Conservation (phyloP, 2,888 invertebrate genomes). For the Diploptera punctata region DNA sequence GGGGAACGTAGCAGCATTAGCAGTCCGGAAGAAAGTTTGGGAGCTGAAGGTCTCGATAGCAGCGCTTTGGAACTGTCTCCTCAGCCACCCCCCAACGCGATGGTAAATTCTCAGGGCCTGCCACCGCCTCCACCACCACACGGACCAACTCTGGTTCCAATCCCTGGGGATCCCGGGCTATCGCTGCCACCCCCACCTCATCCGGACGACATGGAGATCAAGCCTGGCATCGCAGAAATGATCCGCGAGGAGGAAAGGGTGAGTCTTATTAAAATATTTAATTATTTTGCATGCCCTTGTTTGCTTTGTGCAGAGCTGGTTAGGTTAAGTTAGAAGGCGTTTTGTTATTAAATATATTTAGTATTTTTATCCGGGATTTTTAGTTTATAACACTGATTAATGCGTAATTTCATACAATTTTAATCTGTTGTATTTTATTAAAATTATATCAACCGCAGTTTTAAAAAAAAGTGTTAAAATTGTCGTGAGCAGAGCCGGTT, state of each 20-base stretch:
- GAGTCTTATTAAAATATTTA: slow-evolving; percentile 59
- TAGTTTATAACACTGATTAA: no score
- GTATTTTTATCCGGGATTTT: no score
- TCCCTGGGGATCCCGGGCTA: slow-evolving; percentile 35
- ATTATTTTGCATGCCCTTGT: not conserved
- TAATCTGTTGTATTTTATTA: no score
- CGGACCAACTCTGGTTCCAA: slow-evolving; percentile 37
- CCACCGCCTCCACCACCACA: slow-evolving; percentile 49
- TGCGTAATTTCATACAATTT: no score
- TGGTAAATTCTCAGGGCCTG: slow-evolving; percentile 46
- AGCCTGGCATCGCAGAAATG: slow-evolving; percentile 95
- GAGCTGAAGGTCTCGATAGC: slow-evolving; percentile 45
- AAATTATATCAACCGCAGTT: no score
- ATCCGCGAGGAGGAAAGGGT: slow-evolving; percentile 96
- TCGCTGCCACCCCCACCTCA: slow-evolving; percentile 47
- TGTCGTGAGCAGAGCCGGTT: no score
- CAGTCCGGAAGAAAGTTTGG: slow-evolving; percentile 39
- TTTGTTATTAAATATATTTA: no score
- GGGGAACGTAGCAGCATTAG: slow-evolving; percentile 44
- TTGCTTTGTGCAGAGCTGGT: no score
- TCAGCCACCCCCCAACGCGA: slow-evolving; percentile 49
- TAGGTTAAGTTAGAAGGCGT: no score
- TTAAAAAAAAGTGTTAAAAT: no score
- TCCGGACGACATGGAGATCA: slow-evolving; percentile 86
- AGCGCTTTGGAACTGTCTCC: slow-evolving; percentile 50